Evolutionary conservation across 2,888 invertebrate species (phyloP), one percentile per base, ranked within the genome.

Genomic region (Spodoptera exigua): DNA sequence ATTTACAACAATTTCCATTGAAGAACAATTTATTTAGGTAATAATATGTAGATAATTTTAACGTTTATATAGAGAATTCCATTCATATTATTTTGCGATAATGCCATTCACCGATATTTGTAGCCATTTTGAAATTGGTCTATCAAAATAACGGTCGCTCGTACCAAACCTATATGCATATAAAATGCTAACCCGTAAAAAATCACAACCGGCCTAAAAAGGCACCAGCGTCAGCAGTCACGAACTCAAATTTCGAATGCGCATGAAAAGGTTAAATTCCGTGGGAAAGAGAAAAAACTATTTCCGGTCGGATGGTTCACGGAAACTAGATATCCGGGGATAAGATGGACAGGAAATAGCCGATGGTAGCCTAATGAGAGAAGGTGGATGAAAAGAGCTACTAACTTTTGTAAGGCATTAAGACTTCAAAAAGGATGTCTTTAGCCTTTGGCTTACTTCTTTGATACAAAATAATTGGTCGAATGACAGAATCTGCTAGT

Each of bases 361-460:
- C 84, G 83, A 85, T 86, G 83, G 81, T 70, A 72, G 68, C 70
- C 82, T 89, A 90, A 90, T 87, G 89, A 90, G 86, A 80, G 82
- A 78, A 70, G 67, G 70, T 76, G 35, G 64, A 73, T 67, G 68
- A 65, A 76, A 55, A 53, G 67, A 60, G 51, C 43, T 45, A 47
- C 36, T 10, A 17, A 41, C 39, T 65, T 46, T 53, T n/a, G 18
- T 40, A 45, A 32, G 27, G 36, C 40, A 37, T 32, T 39, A 43
- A n/a, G n/a, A 36, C 17, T 34, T 36, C 18, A 39, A 32, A 37
- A 47, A 43, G 35, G 46, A 53, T 18, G 35, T 37, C 16, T 17
- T 47, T 48, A 37, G 35, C 35, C 40, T 66, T 63, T 61, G 57
- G 46, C 44, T 55, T 47, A 71, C 34, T 48, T 37, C 5, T 10